Evolutionary conservation across 2,113 vertebrate species (phyloP).

Genomic region (Alexandromys fortis): DNA sequence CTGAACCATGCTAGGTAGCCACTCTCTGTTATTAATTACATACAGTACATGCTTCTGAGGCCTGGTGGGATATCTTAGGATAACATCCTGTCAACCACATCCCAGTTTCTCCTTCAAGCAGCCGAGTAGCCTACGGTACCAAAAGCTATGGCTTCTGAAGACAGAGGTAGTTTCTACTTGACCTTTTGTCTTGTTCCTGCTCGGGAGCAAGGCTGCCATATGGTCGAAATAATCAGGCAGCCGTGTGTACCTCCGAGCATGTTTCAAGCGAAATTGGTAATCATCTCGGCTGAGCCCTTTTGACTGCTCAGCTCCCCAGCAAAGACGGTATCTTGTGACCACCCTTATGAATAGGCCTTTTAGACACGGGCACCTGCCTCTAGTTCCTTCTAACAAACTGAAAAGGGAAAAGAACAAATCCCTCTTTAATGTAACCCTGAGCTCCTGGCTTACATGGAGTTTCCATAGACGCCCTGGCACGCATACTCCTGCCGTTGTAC

Average conservation of each 20-base stretch:
- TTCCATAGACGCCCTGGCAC: not conserved
- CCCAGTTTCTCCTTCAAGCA: not conserved
- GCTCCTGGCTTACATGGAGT: not conserved
- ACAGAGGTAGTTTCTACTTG: not conserved
- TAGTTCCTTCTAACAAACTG: not conserved
- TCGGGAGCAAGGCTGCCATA: not conserved
- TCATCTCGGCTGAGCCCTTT: not conserved
- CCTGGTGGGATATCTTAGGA: not conserved
- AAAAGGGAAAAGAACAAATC: constrained; percentile 18
- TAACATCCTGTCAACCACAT: not conserved
- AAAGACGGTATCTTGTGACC: not conserved
- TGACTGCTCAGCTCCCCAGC: not conserved
- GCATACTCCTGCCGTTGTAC: not conserved
- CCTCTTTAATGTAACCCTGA: not conserved
- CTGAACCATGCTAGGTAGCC: no score
- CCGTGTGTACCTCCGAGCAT: not conserved
- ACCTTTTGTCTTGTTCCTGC: constrained; percentile 7
- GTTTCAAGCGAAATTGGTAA: not conserved
- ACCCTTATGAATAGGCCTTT: not conserved
- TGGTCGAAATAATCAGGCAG: not conserved
- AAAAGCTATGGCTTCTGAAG: not conserved
- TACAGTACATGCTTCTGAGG: not conserved
- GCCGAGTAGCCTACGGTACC: not conserved
- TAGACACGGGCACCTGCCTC: not conserved
- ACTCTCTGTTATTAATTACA: not conserved